These are phyloP conservation scores for Yponomeuta malinellus DNA, from an alignment of 2,888 invertebrate genomes.

Conservation along the genomic window DNA sequence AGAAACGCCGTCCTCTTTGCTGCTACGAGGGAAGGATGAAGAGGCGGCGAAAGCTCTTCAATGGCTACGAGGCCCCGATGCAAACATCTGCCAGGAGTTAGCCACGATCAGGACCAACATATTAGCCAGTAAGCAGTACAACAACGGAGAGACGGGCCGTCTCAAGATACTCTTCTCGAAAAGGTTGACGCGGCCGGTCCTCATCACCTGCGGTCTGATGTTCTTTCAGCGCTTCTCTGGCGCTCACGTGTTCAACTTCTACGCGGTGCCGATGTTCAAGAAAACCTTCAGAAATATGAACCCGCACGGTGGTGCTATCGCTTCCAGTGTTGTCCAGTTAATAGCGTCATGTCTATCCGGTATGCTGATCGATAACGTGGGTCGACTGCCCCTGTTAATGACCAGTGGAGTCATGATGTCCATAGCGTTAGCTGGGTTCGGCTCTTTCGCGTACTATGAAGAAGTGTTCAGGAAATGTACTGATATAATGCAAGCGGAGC, in stretches of 20 bases:
- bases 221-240: slow-evolving; percentile 91
- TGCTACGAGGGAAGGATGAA: slow-evolving; percentile 83
- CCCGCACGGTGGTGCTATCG: slow-evolving; percentile 88
- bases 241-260: slow-evolving; percentile 88
- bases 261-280: slow-evolving; percentile 90
- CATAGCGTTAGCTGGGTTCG: slow-evolving; percentile 87
- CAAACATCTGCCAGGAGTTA: slow-evolving; percentile 84
- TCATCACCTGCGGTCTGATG: slow-evolving; percentile 90
- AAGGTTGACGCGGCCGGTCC: slow-evolving; percentile 79
- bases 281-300: slow-evolving; percentile 87
- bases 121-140: slow-evolving; percentile 60
- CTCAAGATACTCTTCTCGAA: slow-evolving; percentile 57
- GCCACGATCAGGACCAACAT: slow-evolving; percentile 83
- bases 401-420: slow-evolving; percentile 91
- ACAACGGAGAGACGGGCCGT: slow-evolving; percentile 49
- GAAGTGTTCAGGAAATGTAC: slow-evolving; percentile 64
- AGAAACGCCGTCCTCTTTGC: slow-evolving; percentile 90
- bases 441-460: slow-evolving; percentile 89
- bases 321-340: slow-evolving; percentile 88
- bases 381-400: slow-evolving; percentile 87
- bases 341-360: slow-evolving; percentile 88
- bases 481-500: slow-evolving; percentile 45
- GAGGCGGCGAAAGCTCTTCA: slow-evolving; percentile 84
- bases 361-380: slow-evolving; percentile 89
- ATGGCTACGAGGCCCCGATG: slow-evolving; percentile 86